Conservation (phyloP, 2,797 vertebrate species). For the Scolopax rusticola region DNA sequence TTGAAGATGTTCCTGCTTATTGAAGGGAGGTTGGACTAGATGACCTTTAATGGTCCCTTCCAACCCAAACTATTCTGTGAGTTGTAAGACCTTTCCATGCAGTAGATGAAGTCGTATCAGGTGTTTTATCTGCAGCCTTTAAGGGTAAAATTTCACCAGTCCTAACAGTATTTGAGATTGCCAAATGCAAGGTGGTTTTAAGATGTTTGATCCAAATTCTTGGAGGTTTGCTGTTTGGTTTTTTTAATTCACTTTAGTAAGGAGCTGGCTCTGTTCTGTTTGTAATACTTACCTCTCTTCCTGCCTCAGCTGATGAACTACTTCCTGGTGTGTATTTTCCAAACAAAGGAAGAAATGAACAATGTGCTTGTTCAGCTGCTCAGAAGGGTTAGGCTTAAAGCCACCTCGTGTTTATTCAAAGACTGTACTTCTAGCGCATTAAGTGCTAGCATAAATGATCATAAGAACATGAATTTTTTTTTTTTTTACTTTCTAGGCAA, state of each 20-base stretch:
- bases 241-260: background rate
- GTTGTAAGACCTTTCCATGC: fast-evolving
- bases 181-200: background rate
- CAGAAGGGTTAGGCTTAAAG: background rate
- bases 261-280: background rate
- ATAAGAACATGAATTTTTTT: background rate
- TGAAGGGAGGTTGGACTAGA: background rate
- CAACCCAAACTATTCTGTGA: background rate
- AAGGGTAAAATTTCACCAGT: background rate
- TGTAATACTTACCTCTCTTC: background rate
- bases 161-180: background rate
- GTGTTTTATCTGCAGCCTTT: background rate
- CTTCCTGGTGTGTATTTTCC: background rate
- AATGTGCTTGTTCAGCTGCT: background rate
- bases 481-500: background rate
- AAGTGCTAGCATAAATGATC: background rate
- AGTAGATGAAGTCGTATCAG: fast-evolving
- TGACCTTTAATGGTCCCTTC: background rate
- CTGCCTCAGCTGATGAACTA: background rate
- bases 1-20: background rate
- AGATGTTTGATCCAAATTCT: background rate
- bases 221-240: background rate
- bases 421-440: background rate
- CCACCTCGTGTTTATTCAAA: background rate
- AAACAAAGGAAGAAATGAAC: slow-evolving; percentile 20